A percentile compares a stretch with the other conserved stretches of the same genome.
Evolutionary conservation across 1,140 invertebrate species (phyloP).

Genomic region (Condylostylus longicornis): DNA sequence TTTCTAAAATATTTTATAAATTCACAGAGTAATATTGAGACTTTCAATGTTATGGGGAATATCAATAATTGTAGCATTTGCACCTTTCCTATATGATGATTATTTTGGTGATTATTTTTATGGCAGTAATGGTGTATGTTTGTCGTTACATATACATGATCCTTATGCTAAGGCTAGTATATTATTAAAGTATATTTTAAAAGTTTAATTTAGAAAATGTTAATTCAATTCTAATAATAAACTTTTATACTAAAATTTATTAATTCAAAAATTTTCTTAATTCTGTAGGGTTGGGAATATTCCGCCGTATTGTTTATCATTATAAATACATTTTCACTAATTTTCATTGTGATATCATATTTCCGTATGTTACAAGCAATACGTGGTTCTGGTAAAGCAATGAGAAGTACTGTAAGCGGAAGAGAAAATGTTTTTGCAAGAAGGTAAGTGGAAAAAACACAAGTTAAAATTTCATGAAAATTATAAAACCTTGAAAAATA

Average conservation of each 20-base stretch:
- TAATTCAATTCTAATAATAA: not conserved
- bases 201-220: too few relatives aligned
- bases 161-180: constrained; percentile 36
- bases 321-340: constrained; percentile 40
- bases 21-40: constrained; percentile 25
- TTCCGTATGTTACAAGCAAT: constrained; percentile 42
- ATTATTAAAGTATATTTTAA: not conserved
- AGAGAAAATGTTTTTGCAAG: constrained; percentile 33
- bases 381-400: constrained; percentile 35
- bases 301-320: constrained; percentile 42
- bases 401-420: constrained; percentile 40
- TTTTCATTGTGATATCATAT: constrained; percentile 43
- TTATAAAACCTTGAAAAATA: too few relatives aligned
- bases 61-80: constrained; percentile 33
- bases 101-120: constrained; percentile 43
- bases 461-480: not conserved
- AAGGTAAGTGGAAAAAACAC: constrained; percentile 8
- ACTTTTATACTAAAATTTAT: not conserved
- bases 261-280: not conserved
- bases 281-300: constrained; percentile 43
- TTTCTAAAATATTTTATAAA: not conserved
- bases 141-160: constrained; percentile 47
- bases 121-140: constrained; percentile 43
- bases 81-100: constrained; percentile 34
- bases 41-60: constrained; percentile 38